phyloP scores from a whole-genome alignment of 2,888 invertebrate species.

The Helicoverpa assulta region DNA sequence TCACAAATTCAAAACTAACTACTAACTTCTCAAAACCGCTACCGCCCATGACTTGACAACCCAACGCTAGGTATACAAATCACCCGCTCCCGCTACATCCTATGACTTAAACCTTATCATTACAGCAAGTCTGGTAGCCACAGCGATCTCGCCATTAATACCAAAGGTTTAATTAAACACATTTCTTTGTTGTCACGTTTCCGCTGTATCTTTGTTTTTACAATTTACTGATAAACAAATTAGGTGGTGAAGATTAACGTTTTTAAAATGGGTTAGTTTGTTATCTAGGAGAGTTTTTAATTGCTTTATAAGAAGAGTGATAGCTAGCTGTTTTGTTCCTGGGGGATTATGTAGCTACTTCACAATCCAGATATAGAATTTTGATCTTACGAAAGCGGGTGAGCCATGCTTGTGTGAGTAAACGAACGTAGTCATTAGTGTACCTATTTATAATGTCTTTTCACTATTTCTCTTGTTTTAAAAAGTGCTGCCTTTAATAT shows the following conservation, averaged over 20 bases:
- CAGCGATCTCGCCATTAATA: conserved; percentile 53
- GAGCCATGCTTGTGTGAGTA: too few relatives aligned
- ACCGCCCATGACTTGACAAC: background rate
- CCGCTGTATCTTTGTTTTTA: conserved; percentile 66
- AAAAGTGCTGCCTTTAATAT: too few relatives aligned
- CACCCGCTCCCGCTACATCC: background rate
- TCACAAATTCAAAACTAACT: too few relatives aligned
- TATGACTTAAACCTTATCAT: background rate
- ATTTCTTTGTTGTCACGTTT: conserved; percentile 75
- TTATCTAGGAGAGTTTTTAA: conserved; percentile 24
- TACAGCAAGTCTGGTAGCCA: conserved; percentile 27
- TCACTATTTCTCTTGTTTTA: too few relatives aligned
- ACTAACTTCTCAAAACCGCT: background rate
- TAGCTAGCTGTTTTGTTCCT: background rate
- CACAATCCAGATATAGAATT: too few relatives aligned
- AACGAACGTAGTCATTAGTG: too few relatives aligned
- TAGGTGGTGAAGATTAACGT: conserved; percentile 43
- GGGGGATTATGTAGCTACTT: too few relatives aligned
- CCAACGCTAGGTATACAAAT: too few relatives aligned
- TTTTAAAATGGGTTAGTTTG: conserved; percentile 23
- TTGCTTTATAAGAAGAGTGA: conserved; percentile 23
- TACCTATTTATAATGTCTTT: too few relatives aligned
- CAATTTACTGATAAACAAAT: conserved; percentile 64
- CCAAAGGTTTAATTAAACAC: conserved; percentile 81
- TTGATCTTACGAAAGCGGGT: too few relatives aligned